phyloP scores from a whole-genome alignment of 2,888 invertebrate species.

The Tolmerus cingulatus region DNA sequence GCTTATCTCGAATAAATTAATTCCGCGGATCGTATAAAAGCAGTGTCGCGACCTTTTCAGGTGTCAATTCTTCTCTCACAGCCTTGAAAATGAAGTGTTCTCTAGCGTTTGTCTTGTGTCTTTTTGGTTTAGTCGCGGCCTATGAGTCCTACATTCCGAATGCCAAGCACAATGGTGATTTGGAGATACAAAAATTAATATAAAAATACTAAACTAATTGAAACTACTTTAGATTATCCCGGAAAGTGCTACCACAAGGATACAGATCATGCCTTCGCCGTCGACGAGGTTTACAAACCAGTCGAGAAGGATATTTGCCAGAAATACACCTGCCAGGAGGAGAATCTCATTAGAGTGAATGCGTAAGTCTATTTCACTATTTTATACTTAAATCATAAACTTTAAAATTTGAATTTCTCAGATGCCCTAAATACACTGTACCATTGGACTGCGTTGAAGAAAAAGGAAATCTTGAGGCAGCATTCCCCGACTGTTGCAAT shows the following conservation, averaged over 20 bases:
- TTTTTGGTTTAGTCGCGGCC: background rate
- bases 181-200: background rate
- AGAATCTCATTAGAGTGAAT: slow-evolving; percentile 12
- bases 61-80: background rate
- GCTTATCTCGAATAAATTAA: background rate
- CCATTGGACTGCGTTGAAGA: background rate
- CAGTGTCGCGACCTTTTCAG: background rate
- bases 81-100: background rate
- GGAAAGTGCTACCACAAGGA: slow-evolving; percentile 1
- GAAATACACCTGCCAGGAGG: background rate
- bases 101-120: background rate
- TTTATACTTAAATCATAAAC: background rate
- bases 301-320: background rate
- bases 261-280: background rate
- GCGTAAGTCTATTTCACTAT: background rate
- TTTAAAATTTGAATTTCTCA: background rate
- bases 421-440: background rate
- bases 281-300: slow-evolving; percentile 3
- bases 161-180: background rate
- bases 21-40: background rate
- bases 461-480: background rate
- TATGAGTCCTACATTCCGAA: background rate
- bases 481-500: background rate
- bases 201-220: background rate
- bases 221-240: background rate